Base-by-base conservation (phyloP, 2,113 vertebrate species). In the Tachuris rubrigastra region DNA sequence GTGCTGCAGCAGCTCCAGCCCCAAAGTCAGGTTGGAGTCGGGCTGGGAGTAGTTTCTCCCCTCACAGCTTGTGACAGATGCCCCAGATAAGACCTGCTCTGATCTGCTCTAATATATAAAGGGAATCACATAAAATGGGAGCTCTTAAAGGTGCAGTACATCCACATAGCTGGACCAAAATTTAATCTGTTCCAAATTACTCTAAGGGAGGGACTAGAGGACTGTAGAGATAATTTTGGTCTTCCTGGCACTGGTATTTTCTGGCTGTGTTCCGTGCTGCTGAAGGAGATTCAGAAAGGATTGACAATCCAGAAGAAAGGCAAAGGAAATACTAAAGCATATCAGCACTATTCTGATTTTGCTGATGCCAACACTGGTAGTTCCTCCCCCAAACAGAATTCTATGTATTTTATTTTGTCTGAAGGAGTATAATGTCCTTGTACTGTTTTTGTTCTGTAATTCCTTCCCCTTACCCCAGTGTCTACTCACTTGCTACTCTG, bases 11-110 rank as follows among this genome's bases (percentile, higher is more conserved):
- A 92, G 80, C 96, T 94, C 73, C 67, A 94, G 97, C 97, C 85
- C 87, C 90, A 41, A 2, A 83, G 95, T 25, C 55, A 75, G 77
- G 81, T 75, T 96, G 92, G 42, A 52, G 95, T 87, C 49, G 30
- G 88, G 90, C 77, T 33, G 72, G 95, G 97, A 98, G 93, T 78
- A 95, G 98, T 96, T 97, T 97, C 96, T 98, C 95, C 95, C 86
- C 89, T 95, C 96, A 96, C 89, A 96, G 94, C 95, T 47, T 73
- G 83, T 80, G 98, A 97, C 97, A 98, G 96, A 94, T 86, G 72
- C 94, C 95, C 78, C 6, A 89, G 67, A 92, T 66, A 4, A 33
- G 88, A 90, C 86, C 86, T 65, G 1, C 49, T 84, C 80, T 93
- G 50, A 92, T 47, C 62, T 23, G 7, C 74, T 75, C 68, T 86